Evolutionary conservation across 2,113 vertebrate species (phyloP).

Genomic region (Vulpes lagopus): DNA sequence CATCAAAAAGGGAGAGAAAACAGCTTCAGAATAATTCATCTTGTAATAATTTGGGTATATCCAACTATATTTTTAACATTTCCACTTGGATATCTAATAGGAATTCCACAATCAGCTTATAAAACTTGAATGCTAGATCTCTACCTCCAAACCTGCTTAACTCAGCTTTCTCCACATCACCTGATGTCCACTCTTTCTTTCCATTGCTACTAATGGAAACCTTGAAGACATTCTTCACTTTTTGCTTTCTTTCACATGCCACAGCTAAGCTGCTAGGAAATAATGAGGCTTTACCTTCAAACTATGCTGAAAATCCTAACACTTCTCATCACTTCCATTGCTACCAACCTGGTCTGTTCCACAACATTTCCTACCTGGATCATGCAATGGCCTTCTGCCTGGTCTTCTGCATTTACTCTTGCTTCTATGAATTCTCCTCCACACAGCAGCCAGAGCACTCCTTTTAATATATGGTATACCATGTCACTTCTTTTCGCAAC

Average conservation of each 20-base stretch:
- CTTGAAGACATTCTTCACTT: slow-evolving; percentile 32
- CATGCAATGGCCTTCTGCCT: neutral
- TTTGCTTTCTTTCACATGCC: neutral
- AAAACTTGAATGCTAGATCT: neutral
- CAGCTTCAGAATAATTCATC: neutral
- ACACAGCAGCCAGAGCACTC: neutral
- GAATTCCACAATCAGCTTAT: neutral
- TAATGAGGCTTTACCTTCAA: neutral
- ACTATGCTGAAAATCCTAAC: neutral
- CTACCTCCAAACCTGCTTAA: neutral
- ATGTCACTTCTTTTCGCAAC: neutral
- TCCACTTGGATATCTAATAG: neutral
- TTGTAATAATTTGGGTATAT: slow-evolving; percentile 38
- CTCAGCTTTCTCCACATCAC: neutral
- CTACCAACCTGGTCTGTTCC: neutral
- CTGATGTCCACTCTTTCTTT: neutral
- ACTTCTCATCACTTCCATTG: neutral
- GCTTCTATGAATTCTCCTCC: neutral
- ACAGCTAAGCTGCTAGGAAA: neutral
- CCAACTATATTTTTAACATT: neutral
- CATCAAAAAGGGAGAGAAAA: slow-evolving; percentile 2
- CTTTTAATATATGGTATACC: slow-evolving; percentile 2
- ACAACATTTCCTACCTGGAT: neutral
- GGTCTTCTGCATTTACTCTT: neutral
- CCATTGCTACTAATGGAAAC: neutral